Evolutionary conservation across 2,888 invertebrate genomes (phyloP).

Genomic region (Megamerina dolium): DNA sequence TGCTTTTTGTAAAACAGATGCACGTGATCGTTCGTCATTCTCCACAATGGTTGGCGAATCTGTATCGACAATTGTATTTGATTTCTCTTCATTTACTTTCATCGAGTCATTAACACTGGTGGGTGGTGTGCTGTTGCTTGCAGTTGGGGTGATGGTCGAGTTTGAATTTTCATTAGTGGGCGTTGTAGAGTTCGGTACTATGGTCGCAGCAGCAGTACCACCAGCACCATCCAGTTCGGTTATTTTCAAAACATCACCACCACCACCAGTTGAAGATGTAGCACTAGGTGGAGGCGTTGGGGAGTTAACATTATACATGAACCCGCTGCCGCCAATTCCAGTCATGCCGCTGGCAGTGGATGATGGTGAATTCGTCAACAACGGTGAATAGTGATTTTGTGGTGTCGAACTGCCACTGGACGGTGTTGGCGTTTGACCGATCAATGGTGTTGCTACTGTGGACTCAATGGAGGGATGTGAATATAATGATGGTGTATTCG

Average conservation of each 20-base stretch:
- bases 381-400: slow-evolving; percentile 48
- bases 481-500: slow-evolving; percentile 39
- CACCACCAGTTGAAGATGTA: slow-evolving; percentile 26
- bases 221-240: slow-evolving; percentile 35
- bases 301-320: slow-evolving; percentile 39
- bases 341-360: slow-evolving; percentile 34
- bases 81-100: too few relatives aligned
- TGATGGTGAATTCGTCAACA: slow-evolving; percentile 46
- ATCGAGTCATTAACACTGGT: too few relatives aligned
- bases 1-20: slow-evolving; percentile 49
- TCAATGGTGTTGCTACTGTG: slow-evolving; percentile 37
- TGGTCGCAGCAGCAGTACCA: too few relatives aligned
- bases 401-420: slow-evolving; percentile 48
- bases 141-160: neutral
- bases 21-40: slow-evolving; percentile 45
- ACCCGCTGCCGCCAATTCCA: slow-evolving; percentile 30
- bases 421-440: slow-evolving; percentile 38
- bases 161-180: slow-evolving; percentile 6
- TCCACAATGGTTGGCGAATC: slow-evolving; percentile 30
- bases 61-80: slow-evolving; percentile 18
- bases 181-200: slow-evolving; percentile 1
- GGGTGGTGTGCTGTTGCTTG: slow-evolving; percentile 11
- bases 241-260: slow-evolving; percentile 41
- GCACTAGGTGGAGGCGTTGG: slow-evolving; percentile 35
- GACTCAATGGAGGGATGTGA: slow-evolving; percentile 47